Base-by-base conservation (phyloP, 2,888 invertebrate species). In the Fabriciana adippe region DNA sequence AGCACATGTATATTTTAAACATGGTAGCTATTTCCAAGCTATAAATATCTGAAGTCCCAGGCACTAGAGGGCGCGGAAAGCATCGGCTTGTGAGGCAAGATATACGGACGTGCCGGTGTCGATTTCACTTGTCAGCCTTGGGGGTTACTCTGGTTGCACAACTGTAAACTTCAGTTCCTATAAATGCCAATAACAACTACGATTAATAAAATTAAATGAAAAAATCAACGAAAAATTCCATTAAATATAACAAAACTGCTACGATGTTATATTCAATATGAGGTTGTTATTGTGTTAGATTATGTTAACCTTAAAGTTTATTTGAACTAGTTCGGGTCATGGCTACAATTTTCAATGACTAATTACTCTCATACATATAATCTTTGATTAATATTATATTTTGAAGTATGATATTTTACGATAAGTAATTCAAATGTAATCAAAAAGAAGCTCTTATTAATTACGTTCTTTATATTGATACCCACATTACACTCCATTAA, bases 61-160 rank as follows among this genome's bases (percentile, higher is more conserved):
- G 71, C 71, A 57, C 68, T 69, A 71, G 73, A 75, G 73, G 77
- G 72, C 74, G 76, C 76, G 70, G 80, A 79, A 83, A 81, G 75
- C 77, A 71, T 73, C 74, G 76, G 76, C 72, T 78, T 75, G 78
- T 81, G 78, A 78, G 80, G 81, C 81, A 78, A 84, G 80, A 79
- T 79, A 81, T 79, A 78, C 86, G 88, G 87, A 87, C 84, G 82
- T 79, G 74, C 72, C 77, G 77, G 81, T 82, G 79, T 80, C 80
- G 80, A 81, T 86, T 87, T 87, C 86, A 85, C 87, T 82, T 74
- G 73, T 71, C 76, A 85, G 76, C 89, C 88, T 89, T 88, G 88
- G 78, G 74, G 74, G 78, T 78, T 81, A 80, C 79, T 79, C 77
- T 73, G 75, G 76, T 86, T 86, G 79, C 81, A 78, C 80, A 83